phyloP scores from a whole-genome alignment of 1,140 invertebrate species.

The Conopomorpha cramerella region DNA sequence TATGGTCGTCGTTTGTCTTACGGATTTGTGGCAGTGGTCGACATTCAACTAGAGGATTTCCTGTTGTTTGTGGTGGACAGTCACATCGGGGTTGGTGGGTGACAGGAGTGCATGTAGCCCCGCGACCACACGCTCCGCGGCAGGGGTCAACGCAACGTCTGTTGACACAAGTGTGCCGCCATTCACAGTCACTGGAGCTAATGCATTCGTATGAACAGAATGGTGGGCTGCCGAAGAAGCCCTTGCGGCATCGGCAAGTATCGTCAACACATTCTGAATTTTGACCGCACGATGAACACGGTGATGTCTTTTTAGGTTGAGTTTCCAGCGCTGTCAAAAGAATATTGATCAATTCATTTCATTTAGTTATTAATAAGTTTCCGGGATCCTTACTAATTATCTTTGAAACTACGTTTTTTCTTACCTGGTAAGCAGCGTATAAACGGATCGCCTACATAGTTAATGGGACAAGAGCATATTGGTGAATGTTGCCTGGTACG shows the following conservation, averaged over 20 bases:
- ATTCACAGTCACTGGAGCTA: conserved; percentile 69
- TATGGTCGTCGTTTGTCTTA: conserved; percentile 50
- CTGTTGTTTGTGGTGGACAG: conserved; percentile 63
- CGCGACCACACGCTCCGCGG: conserved; percentile 70
- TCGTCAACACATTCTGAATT: conserved; percentile 69
- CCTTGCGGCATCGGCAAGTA: conserved; percentile 64
- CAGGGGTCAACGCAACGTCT: conserved; percentile 77
- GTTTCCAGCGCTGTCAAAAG: conserved; percentile 54
- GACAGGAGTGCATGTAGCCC: conserved; percentile 68
- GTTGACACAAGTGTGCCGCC: conserved; percentile 72
- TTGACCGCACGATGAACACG: conserved; percentile 64
- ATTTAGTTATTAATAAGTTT: too few species aligned
- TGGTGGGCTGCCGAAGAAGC: conserved; percentile 71
- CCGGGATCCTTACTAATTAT: too few species aligned
- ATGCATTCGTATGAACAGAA: conserved; percentile 72
- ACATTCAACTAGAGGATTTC: conserved; percentile 68
- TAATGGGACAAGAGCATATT: conserved; percentile 70
- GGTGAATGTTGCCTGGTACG: conserved; percentile 72
- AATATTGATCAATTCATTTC: too few species aligned
- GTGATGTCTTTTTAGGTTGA: conserved; percentile 66
- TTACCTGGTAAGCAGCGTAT: conserved; percentile 67
- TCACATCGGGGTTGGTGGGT: conserved; percentile 79
- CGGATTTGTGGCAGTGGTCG: conserved; percentile 36
- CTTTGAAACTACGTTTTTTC: too few species aligned
- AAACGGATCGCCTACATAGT: conserved; percentile 72